These are phyloP conservation scores for Helicolenus hilgendorfi DNA, from an alignment of 2,797 vertebrate genomes.

Conservation along the genomic window DNA sequence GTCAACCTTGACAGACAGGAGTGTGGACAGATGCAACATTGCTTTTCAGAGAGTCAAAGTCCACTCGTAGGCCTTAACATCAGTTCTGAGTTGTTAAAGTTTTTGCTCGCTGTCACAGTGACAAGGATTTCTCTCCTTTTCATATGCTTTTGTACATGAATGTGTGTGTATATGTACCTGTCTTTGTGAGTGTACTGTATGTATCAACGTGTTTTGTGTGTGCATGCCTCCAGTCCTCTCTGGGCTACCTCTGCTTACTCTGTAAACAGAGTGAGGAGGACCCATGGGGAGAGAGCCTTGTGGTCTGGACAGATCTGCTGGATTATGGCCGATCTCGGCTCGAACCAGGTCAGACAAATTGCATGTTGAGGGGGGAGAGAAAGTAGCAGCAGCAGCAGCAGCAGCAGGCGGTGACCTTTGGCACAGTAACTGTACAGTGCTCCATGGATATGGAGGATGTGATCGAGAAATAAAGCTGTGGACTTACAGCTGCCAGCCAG, in stretches of 20 bases:
- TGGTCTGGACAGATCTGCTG: slow-evolving; percentile 67
- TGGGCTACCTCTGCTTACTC: slow-evolving; percentile 50
- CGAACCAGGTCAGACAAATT: slow-evolving; percentile 76
- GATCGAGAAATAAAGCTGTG: slow-evolving; percentile 77
- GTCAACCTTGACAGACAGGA: slow-evolving; percentile 42
- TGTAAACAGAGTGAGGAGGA: slow-evolving; percentile 56
- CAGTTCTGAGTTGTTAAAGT: slow-evolving; percentile 8
- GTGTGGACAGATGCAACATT: slow-evolving; percentile 40
- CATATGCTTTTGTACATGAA: slow-evolving; percentile 14
- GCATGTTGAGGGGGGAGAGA: slow-evolving; percentile 34
- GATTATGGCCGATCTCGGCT: slow-evolving; percentile 69
- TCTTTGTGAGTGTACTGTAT: background rate
- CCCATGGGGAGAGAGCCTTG: slow-evolving; percentile 16
- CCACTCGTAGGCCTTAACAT: slow-evolving; percentile 21
- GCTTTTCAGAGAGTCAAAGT: slow-evolving; percentile 63
- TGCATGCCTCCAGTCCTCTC: slow-evolving; percentile 36
- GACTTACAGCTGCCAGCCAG: slow-evolving; percentile 82
- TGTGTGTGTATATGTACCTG: background rate
- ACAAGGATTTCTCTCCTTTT: slow-evolving; percentile 16
- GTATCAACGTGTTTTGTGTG: slow-evolving; percentile 19
- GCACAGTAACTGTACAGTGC: slow-evolving; percentile 77
- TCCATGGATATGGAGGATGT: slow-evolving; percentile 56
- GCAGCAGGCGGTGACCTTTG: slow-evolving; percentile 80
- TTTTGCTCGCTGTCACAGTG: background rate
- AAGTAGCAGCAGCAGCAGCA: slow-evolving; percentile 49